A percentile compares a stretch with the other conserved stretches of the same genome.
These are phyloP conservation scores for Masticophis lateralis DNA, from an alignment of 2,797 vertebrate species.

Conservation along the genomic window DNA sequence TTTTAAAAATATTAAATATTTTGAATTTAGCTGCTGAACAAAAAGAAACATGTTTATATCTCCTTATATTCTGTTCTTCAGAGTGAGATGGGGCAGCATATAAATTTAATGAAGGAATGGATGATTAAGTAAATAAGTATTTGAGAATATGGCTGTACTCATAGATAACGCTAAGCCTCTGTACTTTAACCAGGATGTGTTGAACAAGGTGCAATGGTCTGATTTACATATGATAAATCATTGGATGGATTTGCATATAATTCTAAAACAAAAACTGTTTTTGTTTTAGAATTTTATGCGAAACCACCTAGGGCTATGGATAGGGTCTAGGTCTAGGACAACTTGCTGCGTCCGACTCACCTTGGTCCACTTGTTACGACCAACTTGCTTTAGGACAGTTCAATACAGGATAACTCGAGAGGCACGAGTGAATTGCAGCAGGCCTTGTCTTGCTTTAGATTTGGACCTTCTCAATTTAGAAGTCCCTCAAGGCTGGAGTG, in stretches of 20 bases:
- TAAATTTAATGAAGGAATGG: background rate
- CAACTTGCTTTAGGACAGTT: background rate
- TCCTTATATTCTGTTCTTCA: background rate
- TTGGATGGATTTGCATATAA: background rate
- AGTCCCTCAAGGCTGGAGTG: background rate
- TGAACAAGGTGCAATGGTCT: background rate
- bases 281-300: no score
- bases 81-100: background rate
- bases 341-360: background rate
- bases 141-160: background rate
- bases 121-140: background rate
- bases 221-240: background rate
- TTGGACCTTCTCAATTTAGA: background rate
- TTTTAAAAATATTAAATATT: background rate
- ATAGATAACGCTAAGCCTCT: background rate
- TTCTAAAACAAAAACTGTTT: background rate
- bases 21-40: slow-evolving; percentile 19
- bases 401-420: background rate
- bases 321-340: background rate
- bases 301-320: background rate
- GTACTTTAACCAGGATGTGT: background rate
- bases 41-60: background rate
- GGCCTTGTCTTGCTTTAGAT: background rate
- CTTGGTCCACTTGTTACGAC: rapidly evolving
- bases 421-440: background rate